phyloP scores from a whole-genome alignment of 2,113 vertebrate genomes.

The Nettapus auritus region DNA sequence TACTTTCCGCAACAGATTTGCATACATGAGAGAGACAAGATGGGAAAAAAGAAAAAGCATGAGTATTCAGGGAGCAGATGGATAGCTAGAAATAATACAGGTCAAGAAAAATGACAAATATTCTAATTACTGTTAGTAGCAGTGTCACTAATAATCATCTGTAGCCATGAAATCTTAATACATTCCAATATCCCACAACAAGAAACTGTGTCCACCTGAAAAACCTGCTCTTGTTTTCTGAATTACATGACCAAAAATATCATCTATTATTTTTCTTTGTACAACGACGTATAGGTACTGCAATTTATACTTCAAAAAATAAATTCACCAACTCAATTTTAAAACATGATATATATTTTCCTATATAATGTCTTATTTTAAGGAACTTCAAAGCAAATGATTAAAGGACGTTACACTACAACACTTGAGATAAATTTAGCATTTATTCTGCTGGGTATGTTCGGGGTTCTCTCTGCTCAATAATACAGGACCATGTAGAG shows the following conservation, averaged over 20 bases:
- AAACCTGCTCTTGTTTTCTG: not conserved
- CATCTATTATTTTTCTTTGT: not conserved
- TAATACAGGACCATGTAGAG: not conserved
- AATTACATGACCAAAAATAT: not conserved
- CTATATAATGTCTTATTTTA: constrained; percentile 28
- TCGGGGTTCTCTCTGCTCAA: not conserved
- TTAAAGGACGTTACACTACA: constrained; percentile 1
- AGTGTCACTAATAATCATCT: not conserved
- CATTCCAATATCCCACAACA: not conserved
- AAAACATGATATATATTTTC: constrained; percentile 45
- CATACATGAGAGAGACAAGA: not conserved
- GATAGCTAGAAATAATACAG: not conserved
- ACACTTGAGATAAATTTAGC: constrained; percentile 1
- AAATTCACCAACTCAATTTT: constrained; percentile 39
- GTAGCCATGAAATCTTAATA: not conserved
- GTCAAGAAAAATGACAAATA: not conserved
- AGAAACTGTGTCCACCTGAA: not conserved
- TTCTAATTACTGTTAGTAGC: not conserved
- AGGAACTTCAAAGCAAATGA: constrained; percentile 33
- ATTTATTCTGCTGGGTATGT: not conserved
- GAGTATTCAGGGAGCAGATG: not conserved
- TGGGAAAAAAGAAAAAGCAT: not conserved
- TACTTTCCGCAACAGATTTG: not conserved
- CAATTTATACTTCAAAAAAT: constrained; percentile 13
- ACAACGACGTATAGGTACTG: not conserved